Conservation (phyloP, 2,113 vertebrate species). For the Cavia aperea region DNA sequence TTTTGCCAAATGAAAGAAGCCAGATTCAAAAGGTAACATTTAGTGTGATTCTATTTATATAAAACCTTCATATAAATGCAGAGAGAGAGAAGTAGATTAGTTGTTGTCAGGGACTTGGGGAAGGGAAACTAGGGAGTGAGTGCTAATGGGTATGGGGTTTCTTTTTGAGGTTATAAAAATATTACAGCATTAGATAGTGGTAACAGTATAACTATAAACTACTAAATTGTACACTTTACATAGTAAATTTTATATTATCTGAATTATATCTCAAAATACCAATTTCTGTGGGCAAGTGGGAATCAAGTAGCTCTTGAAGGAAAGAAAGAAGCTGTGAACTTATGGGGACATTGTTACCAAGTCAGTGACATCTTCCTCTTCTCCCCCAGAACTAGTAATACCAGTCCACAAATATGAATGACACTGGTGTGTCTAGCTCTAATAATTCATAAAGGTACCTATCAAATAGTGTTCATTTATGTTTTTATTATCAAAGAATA, state of each 20-base stretch:
- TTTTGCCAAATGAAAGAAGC: background rate
- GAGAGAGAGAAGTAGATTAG: background rate
- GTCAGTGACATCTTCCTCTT: background rate
- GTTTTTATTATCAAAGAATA: constrained; percentile 34
- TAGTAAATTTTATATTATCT: background rate
- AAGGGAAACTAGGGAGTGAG: background rate
- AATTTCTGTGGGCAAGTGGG: background rate
- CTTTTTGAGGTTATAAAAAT: constrained; percentile 8
- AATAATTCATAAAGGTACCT: constrained; percentile 8
- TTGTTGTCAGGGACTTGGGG: background rate
- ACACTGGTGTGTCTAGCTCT: background rate
- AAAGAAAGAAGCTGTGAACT: background rate
- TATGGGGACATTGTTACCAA: background rate
- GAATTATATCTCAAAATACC: background rate
- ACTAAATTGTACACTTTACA: background rate
- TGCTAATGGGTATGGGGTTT: background rate
- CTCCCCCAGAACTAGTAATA: background rate
- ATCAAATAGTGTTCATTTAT: constrained; percentile 22
- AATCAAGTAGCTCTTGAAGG: background rate
- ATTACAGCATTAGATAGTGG: background rate
- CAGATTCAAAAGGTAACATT: background rate
- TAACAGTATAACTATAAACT: background rate
- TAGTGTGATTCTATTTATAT: background rate
- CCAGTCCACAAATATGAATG: constrained; percentile 10
- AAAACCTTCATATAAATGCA: background rate